Evolutionary conservation across 2,113 vertebrate genomes (phyloP).

Genomic region (Salvator merianae): DNA sequence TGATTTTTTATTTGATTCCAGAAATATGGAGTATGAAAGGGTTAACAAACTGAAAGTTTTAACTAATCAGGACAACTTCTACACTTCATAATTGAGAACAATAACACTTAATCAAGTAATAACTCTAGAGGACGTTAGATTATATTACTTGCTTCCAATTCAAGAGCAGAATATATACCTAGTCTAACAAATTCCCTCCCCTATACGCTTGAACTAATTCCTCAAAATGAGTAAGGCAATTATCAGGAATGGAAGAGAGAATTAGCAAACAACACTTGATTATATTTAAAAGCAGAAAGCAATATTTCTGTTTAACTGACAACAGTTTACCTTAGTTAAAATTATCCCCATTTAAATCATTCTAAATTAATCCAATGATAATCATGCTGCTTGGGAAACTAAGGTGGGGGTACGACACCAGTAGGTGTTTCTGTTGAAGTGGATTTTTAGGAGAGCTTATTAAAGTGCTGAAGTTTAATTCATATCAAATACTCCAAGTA

Average conservation of each 20-base stretch:
- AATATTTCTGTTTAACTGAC: constrained; percentile 65
- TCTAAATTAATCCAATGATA: constrained; percentile 55
- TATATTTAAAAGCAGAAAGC: constrained; percentile 59
- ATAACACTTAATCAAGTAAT: constrained; percentile 70
- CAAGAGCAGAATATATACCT: constrained; percentile 43
- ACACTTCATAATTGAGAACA: constrained; percentile 73
- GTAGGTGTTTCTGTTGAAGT: constrained; percentile 27
- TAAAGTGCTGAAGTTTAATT: constrained; percentile 69
- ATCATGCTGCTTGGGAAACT: constrained; percentile 55
- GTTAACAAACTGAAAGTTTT: constrained; percentile 72
- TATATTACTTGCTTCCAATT: constrained; percentile 57
- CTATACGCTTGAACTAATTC: constrained; percentile 71
- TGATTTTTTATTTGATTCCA: background rate
- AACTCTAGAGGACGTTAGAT: constrained; percentile 67
- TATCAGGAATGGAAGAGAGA: constrained; percentile 71
- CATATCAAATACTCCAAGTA: constrained; percentile 22
- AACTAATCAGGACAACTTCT: constrained; percentile 75
- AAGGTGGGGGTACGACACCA: background rate
- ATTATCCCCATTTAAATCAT: constrained; percentile 52
- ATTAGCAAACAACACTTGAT: constrained; percentile 62
- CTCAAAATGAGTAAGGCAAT: constrained; percentile 75
- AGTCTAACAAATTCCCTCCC: constrained; percentile 41
- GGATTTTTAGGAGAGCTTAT: constrained; percentile 36
- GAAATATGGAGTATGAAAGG: constrained; percentile 69
- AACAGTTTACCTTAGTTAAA: constrained; percentile 58